phyloP scores from a whole-genome alignment of 1,140 invertebrate species.

The Drosophila prosaltans region DNA sequence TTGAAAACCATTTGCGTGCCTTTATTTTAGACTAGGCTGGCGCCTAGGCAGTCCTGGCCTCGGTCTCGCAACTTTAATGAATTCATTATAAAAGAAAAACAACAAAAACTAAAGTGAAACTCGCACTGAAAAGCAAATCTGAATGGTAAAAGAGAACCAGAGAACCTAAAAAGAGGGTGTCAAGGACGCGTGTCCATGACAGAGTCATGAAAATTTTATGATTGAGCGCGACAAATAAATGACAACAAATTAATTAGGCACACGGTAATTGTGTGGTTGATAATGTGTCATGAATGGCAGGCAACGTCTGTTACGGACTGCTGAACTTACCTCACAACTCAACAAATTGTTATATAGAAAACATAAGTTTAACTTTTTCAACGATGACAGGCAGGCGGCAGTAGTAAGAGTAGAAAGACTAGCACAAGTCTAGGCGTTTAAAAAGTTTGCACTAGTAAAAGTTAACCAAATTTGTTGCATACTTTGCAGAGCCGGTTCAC shows the following conservation, averaged over 20 bases:
- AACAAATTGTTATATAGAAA: constrained; percentile 57
- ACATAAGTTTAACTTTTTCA: constrained; percentile 63
- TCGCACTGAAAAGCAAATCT: too few species aligned
- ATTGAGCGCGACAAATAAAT: constrained; percentile 40
- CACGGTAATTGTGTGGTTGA: constrained; percentile 43
- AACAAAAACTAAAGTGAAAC: not conserved
- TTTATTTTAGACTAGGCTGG: not conserved
- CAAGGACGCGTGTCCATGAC: constrained; percentile 11
- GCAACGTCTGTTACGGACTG: constrained; percentile 12
- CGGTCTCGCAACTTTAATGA: constrained; percentile 51
- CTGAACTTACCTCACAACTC: constrained; percentile 53
- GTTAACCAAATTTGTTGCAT: constrained; percentile 79
- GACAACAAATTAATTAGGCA: constrained; percentile 49
- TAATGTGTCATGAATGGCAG: constrained; percentile 34
- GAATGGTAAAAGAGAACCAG: too few species aligned
- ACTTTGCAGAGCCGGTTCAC: constrained; percentile 73
- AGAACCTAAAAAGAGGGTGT: not conserved
- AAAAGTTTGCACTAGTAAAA: constrained; percentile 78
- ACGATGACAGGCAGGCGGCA: constrained; percentile 38
- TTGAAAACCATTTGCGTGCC: constrained; percentile 56
- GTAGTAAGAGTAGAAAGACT: not conserved
- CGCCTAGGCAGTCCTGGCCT: not conserved
- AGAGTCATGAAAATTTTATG: constrained; percentile 25
- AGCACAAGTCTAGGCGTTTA: constrained; percentile 51
- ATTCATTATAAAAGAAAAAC: constrained; percentile 53